Evolutionary conservation across 1,140 invertebrate genomes (phyloP), one percentile per base, ranked within the genome.

Genomic region (Marisa cornuarietis): DNA sequence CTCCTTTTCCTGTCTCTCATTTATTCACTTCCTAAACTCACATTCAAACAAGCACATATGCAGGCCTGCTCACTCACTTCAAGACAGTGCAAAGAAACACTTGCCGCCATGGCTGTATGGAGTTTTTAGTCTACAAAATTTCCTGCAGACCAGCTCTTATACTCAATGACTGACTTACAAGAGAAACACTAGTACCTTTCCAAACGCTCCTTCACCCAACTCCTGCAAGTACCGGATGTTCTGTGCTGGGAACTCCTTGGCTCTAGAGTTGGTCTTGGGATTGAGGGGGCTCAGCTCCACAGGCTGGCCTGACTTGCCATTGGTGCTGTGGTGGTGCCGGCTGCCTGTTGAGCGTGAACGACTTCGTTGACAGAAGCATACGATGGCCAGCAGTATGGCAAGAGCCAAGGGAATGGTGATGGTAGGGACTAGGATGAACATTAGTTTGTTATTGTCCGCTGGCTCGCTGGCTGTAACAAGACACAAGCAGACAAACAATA

Each of bases 121-220:
- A 42, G 31, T 2, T 42, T 42, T 42, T 42, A 0, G 2, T 42
- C 31, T 42, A 42, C 31, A 42, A 42, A 42, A 42, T 42, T 42
- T 42, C 0, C 0, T 42, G 31, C 31, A 42, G 31, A 42, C 31
- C 31, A 42, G 6, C 31, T 0, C 31, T 42, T 42, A 6, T 42
- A 42, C 31, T 42, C 2, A 42, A 42, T 42, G 31, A 42, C 31
- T 42, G 31, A 42, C 31, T 4, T 0, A 42, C 31, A 42, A 42
- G 31, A 58, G 16, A 58, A 2, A 8, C 54, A 58, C 11, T 0
- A 58, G 54, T 16, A 77, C 90, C 88, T 93, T 93, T 92, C 97
- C 98, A 92, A 98, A 99, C 71, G 97, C 96, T 49, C 97, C 97
- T 93, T 99, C 97, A 61, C 97, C 97, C 5, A 99, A 91, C 90